Base-by-base conservation (phyloP, 2,888 invertebrate genomes). In the Barypeithes pellucidus region DNA sequence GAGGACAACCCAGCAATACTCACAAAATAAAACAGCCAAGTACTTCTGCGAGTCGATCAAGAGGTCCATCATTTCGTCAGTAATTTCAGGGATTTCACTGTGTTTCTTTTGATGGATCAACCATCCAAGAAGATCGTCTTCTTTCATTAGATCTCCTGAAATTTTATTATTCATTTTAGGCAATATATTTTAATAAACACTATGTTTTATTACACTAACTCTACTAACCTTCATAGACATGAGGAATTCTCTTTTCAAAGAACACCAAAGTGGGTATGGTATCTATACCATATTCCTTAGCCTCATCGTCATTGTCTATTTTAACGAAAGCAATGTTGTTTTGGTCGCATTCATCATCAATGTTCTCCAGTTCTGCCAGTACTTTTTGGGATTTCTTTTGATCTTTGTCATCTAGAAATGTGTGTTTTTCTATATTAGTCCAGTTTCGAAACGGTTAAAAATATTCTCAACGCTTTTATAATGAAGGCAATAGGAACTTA, bases 41-140 rank as follows among this genome's bases (percentile, higher is more conserved):
- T 92, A 95, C 71, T 93, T 90, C 22, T 93, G 91, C 62, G 88
- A 92, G 78, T 95, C 94, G 75, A 97, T 92, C 47, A 97, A 88
- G 83, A 94, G 94, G 80, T 96, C 96, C 90, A 97, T 94, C 94
- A 96, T 96, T 88, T 96, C 95, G 83, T 96, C 95, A 8, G 96
- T 96, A 20, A 97, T 92, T 87, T 95, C 95, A 57, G 96, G 95
- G 80, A 96, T 96, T 88, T 96, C 95, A 71, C 94, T 93, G 84
- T 95, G 95, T 77, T 94, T 91, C 84, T 95, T 95, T 83, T 97
- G 96, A 85, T 96, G 95, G 24, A 96, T 87, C 79, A 97, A 86
- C 97, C 97, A 97, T 62, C 95, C 95, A 41, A 97, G 88, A 0
- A 97, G 88, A 79, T 94, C 94, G 72, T 97, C 96, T 87, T 97